Conservation (phyloP, 2,797 vertebrate species). For the Euphonia xanthogaster region DNA sequence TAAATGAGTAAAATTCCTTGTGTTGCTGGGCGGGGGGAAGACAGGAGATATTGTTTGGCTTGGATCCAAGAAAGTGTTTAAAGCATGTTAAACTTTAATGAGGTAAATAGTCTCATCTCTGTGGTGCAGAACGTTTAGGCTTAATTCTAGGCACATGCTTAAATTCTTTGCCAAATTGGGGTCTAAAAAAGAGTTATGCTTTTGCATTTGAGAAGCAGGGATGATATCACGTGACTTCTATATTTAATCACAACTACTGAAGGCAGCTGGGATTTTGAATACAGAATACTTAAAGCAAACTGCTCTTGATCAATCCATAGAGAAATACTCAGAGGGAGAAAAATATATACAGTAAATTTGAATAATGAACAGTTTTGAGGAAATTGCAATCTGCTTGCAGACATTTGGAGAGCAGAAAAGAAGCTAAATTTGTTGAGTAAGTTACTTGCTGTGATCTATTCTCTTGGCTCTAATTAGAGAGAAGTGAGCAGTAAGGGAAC, state of each 20-base stretch:
- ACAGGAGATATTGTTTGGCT: constrained; percentile 15
- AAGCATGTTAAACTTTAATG: constrained; percentile 60
- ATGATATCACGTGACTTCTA: constrained; percentile 60
- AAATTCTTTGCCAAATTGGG: constrained; percentile 59
- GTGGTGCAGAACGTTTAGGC: constrained; percentile 23
- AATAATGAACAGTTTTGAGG: constrained; percentile 72
- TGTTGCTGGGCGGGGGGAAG: background rate
- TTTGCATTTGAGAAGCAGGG: constrained; percentile 54
- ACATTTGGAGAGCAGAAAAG: constrained; percentile 69
- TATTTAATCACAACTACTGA: constrained; percentile 70
- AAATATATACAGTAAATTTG: constrained; percentile 72
- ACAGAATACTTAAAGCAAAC: constrained; percentile 68
- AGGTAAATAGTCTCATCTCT: constrained; percentile 51
- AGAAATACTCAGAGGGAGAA: constrained; percentile 63
- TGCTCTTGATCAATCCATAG: constrained; percentile 68
- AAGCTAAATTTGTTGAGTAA: constrained; percentile 69
- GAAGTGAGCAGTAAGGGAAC: constrained; percentile 55
- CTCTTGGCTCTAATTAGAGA: constrained; percentile 68
- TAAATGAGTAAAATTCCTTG: constrained; percentile 5
- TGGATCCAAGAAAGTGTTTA: constrained; percentile 38
- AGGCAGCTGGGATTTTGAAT: constrained; percentile 68
- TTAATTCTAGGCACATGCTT: constrained; percentile 63
- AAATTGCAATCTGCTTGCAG: constrained; percentile 72
- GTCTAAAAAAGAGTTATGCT: constrained; percentile 56
- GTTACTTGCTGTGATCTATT: constrained; percentile 67